These are phyloP conservation scores for Epirrhoe tristata DNA, from an alignment of 2,888 invertebrate species.

Conservation along the genomic window DNA sequence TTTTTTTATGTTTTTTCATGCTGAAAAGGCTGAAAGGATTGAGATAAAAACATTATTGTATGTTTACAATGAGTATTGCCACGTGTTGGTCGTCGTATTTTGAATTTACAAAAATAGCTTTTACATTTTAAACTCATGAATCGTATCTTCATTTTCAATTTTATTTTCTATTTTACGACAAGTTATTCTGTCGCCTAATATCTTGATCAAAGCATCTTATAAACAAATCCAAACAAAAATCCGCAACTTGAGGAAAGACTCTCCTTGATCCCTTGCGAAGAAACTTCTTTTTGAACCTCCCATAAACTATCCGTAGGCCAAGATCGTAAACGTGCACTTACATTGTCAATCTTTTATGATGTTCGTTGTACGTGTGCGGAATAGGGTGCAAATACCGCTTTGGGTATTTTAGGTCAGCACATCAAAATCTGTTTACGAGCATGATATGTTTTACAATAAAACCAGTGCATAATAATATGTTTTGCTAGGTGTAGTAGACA, in stretches of 20 bases:
- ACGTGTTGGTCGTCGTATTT: too few species aligned
- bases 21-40: too few species aligned
- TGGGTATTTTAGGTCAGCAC: slow-evolving; percentile 13
- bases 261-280: slow-evolving; percentile 29
- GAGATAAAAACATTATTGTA: too few species aligned
- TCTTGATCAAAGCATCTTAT: neutral
- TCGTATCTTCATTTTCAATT: too few species aligned
- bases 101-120: too few species aligned
- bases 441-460: neutral
- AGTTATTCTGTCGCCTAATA: too few species aligned
- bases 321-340: slow-evolving; percentile 41
- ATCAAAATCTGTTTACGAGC: slow-evolving; percentile 13
- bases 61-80: too few species aligned
- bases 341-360: slow-evolving; percentile 31
- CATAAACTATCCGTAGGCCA: slow-evolving; percentile 37
- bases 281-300: slow-evolving; percentile 38
- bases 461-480: neutral
- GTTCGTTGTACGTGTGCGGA: slow-evolving; percentile 14
- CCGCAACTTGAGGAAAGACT: slow-evolving; percentile 29
- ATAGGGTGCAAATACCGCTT: slow-evolving; percentile 6
- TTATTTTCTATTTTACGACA: too few species aligned
- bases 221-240: slow-evolving; percentile 35
- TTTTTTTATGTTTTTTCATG: too few species aligned
- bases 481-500: neutral
- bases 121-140: too few species aligned